A percentile compares a stretch with the other conserved stretches of the same genome.
Evolutionary conservation across 2,888 invertebrate genomes (phyloP).

Genomic region (Prionchulus punctatus): DNA sequence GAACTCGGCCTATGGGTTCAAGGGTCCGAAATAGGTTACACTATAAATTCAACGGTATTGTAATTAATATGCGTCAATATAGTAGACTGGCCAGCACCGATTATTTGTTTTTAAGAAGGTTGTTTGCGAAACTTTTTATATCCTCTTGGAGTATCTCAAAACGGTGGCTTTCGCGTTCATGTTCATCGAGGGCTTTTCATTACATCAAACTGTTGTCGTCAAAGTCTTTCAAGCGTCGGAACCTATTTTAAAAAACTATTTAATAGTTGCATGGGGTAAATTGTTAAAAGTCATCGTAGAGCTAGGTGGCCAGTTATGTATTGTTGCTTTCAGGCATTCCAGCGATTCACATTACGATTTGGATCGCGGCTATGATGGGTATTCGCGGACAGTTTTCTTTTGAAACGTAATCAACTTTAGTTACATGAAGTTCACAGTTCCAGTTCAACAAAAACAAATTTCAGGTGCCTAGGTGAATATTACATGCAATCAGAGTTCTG

Average conservation of each 20-base stretch:
- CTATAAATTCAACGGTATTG: conserved; percentile 37
- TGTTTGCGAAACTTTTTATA: conserved; percentile 59
- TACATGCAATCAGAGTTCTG: conserved; percentile 41
- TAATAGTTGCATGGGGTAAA: conserved; percentile 36
- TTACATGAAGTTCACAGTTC: background rate
- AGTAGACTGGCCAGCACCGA: no score
- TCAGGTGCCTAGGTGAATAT: conserved; percentile 26
- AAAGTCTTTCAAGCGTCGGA: conserved; percentile 40
- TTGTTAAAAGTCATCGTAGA: conserved; percentile 7
- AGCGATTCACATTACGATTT: background rate
- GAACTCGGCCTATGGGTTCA: conserved; percentile 25
- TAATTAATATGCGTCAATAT: background rate
- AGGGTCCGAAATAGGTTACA: conserved; percentile 25
- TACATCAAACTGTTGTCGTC: conserved; percentile 59
- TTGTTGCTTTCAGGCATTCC: background rate
- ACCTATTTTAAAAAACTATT: conserved; percentile 32
- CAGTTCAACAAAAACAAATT: background rate
- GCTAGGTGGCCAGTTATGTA: background rate
- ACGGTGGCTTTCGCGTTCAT: conserved; percentile 91
- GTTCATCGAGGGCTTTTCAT: conserved; percentile 78
- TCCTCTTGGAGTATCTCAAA: conserved; percentile 67
- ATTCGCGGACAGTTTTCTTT: background rate
- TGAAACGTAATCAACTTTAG: background rate
- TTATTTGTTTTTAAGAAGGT: conserved; percentile 53
- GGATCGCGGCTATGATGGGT: no score